These are phyloP conservation scores for Hestina assimilis DNA, from an alignment of 1,140 invertebrate genomes.

Conservation along the genomic window DNA sequence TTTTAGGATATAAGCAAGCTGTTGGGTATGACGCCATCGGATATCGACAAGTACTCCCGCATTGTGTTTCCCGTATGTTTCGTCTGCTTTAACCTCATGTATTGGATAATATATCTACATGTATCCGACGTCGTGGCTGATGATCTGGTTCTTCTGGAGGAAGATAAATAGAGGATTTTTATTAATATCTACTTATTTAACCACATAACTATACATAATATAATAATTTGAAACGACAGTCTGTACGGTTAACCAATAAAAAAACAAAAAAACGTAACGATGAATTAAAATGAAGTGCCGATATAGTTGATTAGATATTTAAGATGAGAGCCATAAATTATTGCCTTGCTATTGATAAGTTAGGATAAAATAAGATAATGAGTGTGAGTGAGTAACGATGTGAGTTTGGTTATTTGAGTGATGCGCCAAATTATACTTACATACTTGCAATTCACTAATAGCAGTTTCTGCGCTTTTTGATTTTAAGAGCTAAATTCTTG, in stretches of 20 bases:
- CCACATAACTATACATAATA: conserved; percentile 30
- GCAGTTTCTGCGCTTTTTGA: too few relatives aligned
- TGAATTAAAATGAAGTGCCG: too few relatives aligned
- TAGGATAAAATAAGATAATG: too few relatives aligned
- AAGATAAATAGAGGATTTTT: conserved; percentile 84
- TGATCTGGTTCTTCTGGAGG: conserved; percentile 91
- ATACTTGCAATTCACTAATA: too few relatives aligned
- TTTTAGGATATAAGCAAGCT: conserved; percentile 90
- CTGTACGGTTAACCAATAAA: not conserved
- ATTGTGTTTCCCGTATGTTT: conserved; percentile 98
- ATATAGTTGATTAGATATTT: too few relatives aligned
- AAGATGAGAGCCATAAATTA: too few relatives aligned
- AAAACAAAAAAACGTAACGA: too few relatives aligned
- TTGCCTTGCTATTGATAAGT: too few relatives aligned
- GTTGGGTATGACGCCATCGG: conserved; percentile 93
- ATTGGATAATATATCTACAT: conserved; percentile 98
- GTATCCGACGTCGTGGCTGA: conserved; percentile 96
- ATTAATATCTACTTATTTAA: conserved; percentile 63
- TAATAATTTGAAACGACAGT: conserved; percentile 61
- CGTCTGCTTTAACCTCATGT: conserved; percentile 98
- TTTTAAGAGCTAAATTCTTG: too few relatives aligned
- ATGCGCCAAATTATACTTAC: too few relatives aligned
- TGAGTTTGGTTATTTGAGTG: too few relatives aligned
- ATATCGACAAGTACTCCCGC: conserved; percentile 97
- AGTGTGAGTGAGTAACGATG: too few relatives aligned